Percentiles rank a stretch among this genome's conserved stretches.
Evolutionary conservation across 2,113 vertebrate species (phyloP).

Genomic region (Cynocephalus volans): DNA sequence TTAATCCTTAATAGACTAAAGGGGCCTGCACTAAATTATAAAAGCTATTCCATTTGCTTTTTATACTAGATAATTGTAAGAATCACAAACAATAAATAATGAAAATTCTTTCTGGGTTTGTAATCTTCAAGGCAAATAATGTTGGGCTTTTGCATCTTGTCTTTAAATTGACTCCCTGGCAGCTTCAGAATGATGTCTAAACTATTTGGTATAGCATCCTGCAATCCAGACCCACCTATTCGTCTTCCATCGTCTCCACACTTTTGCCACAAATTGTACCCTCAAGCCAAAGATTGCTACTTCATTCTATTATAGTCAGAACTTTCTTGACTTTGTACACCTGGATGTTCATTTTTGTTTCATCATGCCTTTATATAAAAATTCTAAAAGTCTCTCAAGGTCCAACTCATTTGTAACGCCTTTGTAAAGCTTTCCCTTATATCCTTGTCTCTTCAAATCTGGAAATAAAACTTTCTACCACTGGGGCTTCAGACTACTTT

Average conservation of each 20-base stretch:
- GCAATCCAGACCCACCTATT: neutral
- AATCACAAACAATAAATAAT: neutral
- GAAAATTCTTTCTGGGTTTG: neutral
- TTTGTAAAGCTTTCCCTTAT: neutral
- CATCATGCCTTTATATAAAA: neutral
- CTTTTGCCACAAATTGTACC: neutral
- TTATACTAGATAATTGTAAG: neutral
- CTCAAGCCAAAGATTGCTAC: neutral
- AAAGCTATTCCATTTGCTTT: neutral
- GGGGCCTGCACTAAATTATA: neutral
- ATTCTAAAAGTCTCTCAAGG: neutral
- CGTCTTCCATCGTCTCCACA: neutral
- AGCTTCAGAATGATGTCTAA: neutral
- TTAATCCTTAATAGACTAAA: slow-evolving; percentile 10
- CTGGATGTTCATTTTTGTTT: neutral
- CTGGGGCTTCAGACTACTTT: neutral
- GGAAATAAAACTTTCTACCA: neutral
- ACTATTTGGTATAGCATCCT: neutral
- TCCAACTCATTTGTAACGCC: neutral
- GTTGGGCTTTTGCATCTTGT: neutral
- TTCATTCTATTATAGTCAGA: neutral
- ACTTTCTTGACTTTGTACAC: neutral
- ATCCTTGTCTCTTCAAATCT: neutral
- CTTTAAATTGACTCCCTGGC: neutral
- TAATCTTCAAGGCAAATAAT: neutral